These are phyloP conservation scores for Falcaria lacertinaria DNA, from an alignment of 2,888 invertebrate species.

Conservation along the genomic window DNA sequence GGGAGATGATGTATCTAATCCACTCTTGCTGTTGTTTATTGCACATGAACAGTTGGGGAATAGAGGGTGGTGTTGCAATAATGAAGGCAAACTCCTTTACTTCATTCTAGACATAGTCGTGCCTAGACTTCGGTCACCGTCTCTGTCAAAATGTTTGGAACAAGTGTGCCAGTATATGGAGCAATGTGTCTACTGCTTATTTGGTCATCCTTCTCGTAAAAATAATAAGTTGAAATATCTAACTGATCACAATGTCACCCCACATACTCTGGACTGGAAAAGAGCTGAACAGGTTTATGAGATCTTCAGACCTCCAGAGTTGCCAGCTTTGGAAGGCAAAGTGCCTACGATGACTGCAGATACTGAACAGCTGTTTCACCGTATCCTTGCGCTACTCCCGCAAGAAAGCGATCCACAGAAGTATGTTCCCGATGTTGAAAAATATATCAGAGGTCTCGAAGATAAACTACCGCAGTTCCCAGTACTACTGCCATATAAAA, in stretches of 20 bases:
- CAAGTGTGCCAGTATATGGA: conserved; percentile 89
- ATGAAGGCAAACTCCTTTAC: conserved; percentile 87
- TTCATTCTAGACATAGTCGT: conserved; percentile 87
- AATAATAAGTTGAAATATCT: conserved; percentile 78
- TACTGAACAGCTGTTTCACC: conserved; percentile 85
- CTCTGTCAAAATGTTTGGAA: conserved; percentile 81
- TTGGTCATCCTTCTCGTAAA: conserved; percentile 88
- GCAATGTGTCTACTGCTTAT: conserved; percentile 91
- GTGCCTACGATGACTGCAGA: conserved; percentile 90
- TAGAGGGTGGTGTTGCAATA: conserved; percentile 87
- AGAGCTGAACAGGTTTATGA: conserved; percentile 88
- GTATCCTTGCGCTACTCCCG: conserved; percentile 85
- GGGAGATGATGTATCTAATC: conserved; percentile 83
- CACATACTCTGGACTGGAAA: conserved; percentile 85
- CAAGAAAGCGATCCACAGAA: conserved; percentile 83
- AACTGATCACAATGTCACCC: conserved; percentile 87
- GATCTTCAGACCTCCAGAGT: conserved; percentile 87
- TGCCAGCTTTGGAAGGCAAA: conserved; percentile 90
- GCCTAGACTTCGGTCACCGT: conserved; percentile 83
- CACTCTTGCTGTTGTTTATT: conserved; percentile 87
- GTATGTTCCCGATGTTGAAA: conserved; percentile 80
- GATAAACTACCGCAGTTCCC: conserved; percentile 77
- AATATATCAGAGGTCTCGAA: conserved; percentile 83
- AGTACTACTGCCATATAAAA: conserved; percentile 77
- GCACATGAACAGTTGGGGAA: conserved; percentile 91